Evolutionary conservation across 1,140 invertebrate genomes (phyloP), one percentile per base, ranked within the genome.

Genomic region (Parasteatoda tepidariorum): DNA sequence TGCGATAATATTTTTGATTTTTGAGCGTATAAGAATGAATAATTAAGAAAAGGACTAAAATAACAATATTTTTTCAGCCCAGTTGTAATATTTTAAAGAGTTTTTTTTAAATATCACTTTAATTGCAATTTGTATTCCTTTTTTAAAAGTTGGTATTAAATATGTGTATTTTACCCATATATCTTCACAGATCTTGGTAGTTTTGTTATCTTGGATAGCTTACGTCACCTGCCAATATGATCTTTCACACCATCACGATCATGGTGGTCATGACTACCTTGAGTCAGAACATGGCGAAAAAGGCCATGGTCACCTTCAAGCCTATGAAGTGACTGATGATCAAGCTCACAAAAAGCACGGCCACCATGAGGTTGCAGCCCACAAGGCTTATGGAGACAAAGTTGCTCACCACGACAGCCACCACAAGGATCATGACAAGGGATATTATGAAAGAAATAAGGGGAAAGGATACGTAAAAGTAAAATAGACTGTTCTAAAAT

Each of bases 391-490:
- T 24, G 68, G 30, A 0, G 33, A 15, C 2, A 62, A 82, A 24
- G 67, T 22, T 9, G 67, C 55, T 11, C 79, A 82, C 18, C 79
- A 82, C 22, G 67, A 55, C 11, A 5, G 24, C 0, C 55, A 71
- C 7, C 24, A 61, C 13, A 54, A 38, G 3, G 67, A 73, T 5
- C 79, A 82, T 24, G 68, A 82, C 34, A 70, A 73, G 22, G 79
- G 79, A 7, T 61, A 33, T n/a, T 82, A 48, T 9, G 68, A 73
- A 18, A 59, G 79, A 26, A 82, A 82, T 30, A 82, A 82, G 33
- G 79, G 79, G 22, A 22, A 28, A 26, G 79, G 79, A 7, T 82
- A 62, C 33, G 79, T 48, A 15, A 82, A 82, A 66, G 75, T 79
- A 68, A 18, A n/a, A n/a, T n/a, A n/a, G n/a, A n/a, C n/a, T n/a